Percentiles rank a stretch among this genome's conserved stretches.
These are phyloP conservation scores for Aromia moschata DNA, from an alignment of 2,888 invertebrate genomes.

Conservation along the genomic window DNA sequence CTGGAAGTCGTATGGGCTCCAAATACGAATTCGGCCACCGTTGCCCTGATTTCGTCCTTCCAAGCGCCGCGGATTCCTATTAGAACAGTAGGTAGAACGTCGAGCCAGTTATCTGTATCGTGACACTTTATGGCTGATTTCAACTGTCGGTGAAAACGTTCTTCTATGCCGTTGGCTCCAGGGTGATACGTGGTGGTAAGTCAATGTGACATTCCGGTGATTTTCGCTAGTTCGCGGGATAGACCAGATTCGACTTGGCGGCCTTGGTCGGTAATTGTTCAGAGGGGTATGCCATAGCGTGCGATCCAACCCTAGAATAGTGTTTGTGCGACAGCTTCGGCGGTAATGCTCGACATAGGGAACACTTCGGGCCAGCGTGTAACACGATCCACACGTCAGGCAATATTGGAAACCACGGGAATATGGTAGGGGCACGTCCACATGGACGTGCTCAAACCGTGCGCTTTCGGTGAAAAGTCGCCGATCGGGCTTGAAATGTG, in stretches of 20 bases:
- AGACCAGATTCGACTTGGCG: neutral
- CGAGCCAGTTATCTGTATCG: neutral
- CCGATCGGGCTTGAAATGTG: conserved; percentile 34
- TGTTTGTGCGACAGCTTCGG: neutral
- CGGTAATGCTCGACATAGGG: neutral
- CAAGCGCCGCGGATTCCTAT: neutral
- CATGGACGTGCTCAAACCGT: conserved; percentile 47
- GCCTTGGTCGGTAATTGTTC: neutral
- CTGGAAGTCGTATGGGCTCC: conserved; percentile 1
- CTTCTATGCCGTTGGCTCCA: neutral
- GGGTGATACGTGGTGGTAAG: neutral
- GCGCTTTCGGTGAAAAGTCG: neutral
- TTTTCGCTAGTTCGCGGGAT: neutral
- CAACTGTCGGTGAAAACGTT: neutral
- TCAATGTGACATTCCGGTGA: neutral
- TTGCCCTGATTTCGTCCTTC: neutral
- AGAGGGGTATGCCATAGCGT: neutral
- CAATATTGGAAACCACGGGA: no score
- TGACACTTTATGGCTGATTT: neutral
- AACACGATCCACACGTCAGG: neutral
- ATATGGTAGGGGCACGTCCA: conserved; percentile 52
- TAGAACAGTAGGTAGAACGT: neutral
- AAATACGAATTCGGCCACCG: neutral
- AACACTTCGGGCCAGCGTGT: neutral
- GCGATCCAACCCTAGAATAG: neutral